These are phyloP conservation scores for Philopotamus ludificatus DNA, from an alignment of 1,140 invertebrate species.

Conservation along the genomic window DNA sequence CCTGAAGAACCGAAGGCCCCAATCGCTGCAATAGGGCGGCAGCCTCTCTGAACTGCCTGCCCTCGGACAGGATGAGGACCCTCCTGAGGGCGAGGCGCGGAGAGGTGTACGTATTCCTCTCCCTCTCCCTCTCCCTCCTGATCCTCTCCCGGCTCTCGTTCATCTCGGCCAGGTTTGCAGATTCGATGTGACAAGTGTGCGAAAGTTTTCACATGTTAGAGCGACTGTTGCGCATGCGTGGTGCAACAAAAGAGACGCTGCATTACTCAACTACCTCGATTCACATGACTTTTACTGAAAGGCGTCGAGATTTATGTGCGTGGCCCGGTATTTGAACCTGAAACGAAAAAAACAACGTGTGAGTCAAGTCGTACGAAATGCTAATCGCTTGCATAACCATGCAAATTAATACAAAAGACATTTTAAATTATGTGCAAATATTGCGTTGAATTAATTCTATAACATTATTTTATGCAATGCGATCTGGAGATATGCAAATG, in stretches of 20 bases:
- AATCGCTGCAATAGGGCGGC: slow-evolving; percentile 74
- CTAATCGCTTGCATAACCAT: too few species aligned
- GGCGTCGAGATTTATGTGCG: background rate
- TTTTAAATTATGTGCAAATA: too few species aligned
- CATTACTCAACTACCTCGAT: background rate
- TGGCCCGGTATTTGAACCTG: background rate
- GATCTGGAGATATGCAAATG: too few species aligned
- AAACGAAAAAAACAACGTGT: background rate
- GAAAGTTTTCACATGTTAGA: too few species aligned
- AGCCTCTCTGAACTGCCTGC: slow-evolving; percentile 75
- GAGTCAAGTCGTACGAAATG: too few species aligned
- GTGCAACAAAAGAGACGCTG: background rate
- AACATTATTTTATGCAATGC: too few species aligned
- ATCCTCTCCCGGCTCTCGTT: slow-evolving; percentile 61
- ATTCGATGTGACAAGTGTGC: too few species aligned
- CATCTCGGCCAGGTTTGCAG: slow-evolving; percentile 49
- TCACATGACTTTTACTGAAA: background rate
- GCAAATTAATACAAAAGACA: too few species aligned
- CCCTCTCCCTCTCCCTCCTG: slow-evolving; percentile 54
- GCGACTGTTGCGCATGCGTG: too few species aligned
- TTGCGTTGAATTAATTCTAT: too few species aligned
- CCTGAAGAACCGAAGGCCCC: slow-evolving; percentile 69
- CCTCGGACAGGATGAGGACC: slow-evolving; percentile 74
- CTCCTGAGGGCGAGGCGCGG: slow-evolving; percentile 71
- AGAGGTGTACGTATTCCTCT: slow-evolving; percentile 67